Conservation (phyloP, 2,888 invertebrate species). For the Limnephilus rhombicus region DNA sequence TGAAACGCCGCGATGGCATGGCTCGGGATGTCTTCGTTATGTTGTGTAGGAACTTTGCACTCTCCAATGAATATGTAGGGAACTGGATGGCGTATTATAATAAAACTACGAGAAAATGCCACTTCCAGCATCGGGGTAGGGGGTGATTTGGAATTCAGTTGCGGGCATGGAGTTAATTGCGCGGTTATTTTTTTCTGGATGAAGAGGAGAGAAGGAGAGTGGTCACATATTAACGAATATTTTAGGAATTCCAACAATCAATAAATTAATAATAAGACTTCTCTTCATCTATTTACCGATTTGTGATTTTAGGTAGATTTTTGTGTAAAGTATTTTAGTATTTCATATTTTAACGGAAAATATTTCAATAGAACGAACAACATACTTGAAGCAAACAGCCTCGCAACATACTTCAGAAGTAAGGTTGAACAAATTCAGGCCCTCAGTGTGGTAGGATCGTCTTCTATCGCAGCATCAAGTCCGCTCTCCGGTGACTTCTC, state of each 20-base stretch:
- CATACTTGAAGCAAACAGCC: too few species aligned
- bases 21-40: constrained; percentile 24
- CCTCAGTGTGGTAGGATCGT: too few species aligned
- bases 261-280: not conserved
- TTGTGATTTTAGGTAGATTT: too few species aligned
- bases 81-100: not conserved
- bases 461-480: too few species aligned
- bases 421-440: too few species aligned
- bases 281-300: too few species aligned
- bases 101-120: not conserved
- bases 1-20: not conserved
- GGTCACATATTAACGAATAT: not conserved
- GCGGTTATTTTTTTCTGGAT: not conserved
- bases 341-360: too few species aligned
- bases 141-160: not conserved
- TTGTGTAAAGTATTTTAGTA: too few species aligned
- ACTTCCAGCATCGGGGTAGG: not conserved
- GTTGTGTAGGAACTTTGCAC: not conserved
- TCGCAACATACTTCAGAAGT: too few species aligned
- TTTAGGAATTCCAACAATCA: not conserved
- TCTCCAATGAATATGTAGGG: constrained; percentile 6
- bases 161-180: not conserved
- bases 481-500: too few species aligned
- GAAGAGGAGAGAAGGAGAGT: not conserved
- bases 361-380: too few species aligned